Conservation (phyloP, 92 coral and sea anemone species). For the Muricea muricata region DNA sequence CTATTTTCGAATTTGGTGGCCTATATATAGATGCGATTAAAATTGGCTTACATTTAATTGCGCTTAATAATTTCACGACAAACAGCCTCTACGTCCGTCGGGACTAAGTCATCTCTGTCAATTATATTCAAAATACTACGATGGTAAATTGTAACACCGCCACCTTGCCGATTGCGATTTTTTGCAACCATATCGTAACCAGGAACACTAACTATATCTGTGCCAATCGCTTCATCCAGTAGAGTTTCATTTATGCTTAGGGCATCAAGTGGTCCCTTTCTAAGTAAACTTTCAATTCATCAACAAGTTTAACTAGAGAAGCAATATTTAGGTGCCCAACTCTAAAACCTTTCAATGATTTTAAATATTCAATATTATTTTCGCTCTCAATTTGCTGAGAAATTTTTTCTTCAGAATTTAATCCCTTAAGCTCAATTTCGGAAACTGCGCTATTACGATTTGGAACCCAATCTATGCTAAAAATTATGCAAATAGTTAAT, state of each 20-base stretch:
- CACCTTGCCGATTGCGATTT: slow-evolving; percentile 17
- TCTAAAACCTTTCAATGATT: slow-evolving; percentile 13
- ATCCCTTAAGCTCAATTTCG: neutral
- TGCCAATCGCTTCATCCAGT: neutral
- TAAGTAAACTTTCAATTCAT: slow-evolving; percentile 6
- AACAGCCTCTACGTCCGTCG: neutral
- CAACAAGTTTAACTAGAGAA: neutral
- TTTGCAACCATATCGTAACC: slow-evolving; percentile 19
- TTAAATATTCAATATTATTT: neutral
- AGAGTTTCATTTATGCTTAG: slow-evolving; percentile 20
- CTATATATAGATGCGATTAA: slow-evolving; percentile 1
- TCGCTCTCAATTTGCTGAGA: neutral
- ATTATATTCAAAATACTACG: neutral
- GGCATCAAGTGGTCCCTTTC: slow-evolving; percentile 1
- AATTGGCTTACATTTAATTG: neutral
- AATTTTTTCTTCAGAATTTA: neutral
- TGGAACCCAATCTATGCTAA: neutral
- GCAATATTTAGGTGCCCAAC: slow-evolving; percentile 35
- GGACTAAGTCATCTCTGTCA: neutral
- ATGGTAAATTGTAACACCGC: slow-evolving; percentile 26
- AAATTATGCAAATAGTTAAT: neutral
- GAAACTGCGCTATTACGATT: neutral
- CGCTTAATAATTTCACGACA: neutral
- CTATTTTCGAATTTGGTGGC: slow-evolving; percentile 6
- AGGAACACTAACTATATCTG: neutral